Evolutionary conservation across 2,113 vertebrate genomes (phyloP), one percentile per base, ranked within the genome.

Genomic region (Hippocampus comes): DNA sequence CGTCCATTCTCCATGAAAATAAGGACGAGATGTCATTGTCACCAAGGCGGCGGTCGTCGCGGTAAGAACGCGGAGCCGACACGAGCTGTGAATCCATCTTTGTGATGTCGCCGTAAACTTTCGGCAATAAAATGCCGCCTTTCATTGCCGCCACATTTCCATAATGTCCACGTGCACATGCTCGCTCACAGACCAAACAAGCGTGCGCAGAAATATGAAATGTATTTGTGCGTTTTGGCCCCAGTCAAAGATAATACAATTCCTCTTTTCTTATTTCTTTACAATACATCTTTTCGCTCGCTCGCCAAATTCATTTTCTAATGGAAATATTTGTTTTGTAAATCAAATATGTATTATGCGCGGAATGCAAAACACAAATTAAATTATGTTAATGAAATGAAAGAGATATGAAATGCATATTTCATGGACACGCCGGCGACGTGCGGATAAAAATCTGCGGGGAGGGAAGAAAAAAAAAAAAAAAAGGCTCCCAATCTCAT

Each of bases 381-480:
- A 99, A 98, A 99, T 99, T 99, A 99, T 99, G 97, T 99, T 99
- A 99, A 99, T 99, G 97, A 99, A 99, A 99, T 99, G 97, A 98
- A 99, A 99, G 96, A 99, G 97, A 99, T 99, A 99, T 99, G 97
- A 99, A 99, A 99, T 99, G 96, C 97, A 99, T 99, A 99, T 99
- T 99, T 99, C 96, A 99, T 99, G 96, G 96, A 98, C 97, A 98
- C 95, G 93, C 95, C 94, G 96, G 96, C 95, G 95, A 96, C 97
- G 98, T 97, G 97, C 98, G 96, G 97, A 99, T 99, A 99, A 98
- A 66, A 98, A 99, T 98, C 96, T 98, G 59, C 59, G 59, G 59
- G 27, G 98, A 46, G 14, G 10, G 10, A 46, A 51, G 18, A 2
- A 51, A 20, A 49, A 49, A 49, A 49, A 48, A 30, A 48, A 17